A percentile compares a stretch with the other conserved stretches of the same genome.
Evolutionary conservation across 1,140 invertebrate genomes (phyloP).

Genomic region (Formica exsecta): DNA sequence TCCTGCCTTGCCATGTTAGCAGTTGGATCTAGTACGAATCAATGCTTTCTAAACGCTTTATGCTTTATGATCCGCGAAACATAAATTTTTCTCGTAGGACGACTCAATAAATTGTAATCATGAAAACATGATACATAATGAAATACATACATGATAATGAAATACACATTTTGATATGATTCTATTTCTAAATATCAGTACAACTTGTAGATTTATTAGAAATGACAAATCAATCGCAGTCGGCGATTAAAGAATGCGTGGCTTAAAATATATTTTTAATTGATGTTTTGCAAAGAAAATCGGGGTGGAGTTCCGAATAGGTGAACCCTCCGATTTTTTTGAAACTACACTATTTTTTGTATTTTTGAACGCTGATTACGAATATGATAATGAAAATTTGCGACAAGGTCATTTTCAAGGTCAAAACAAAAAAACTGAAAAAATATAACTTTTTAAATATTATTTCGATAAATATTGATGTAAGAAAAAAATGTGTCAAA

Average conservation of each 20-base stretch:
- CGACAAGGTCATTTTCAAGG: no score
- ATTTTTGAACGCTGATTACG: no score
- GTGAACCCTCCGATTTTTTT: no score
- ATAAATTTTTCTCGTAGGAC: background rate
- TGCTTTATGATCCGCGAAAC: background rate
- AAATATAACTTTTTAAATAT: no score
- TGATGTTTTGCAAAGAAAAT: background rate
- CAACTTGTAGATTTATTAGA: background rate
- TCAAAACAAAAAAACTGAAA: no score
- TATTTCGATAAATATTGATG: no score
- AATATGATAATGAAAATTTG: no score
- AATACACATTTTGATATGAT: background rate
- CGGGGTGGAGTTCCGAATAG: no score
- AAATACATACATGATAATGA: background rate
- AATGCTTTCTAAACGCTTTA: constrained; percentile 44
- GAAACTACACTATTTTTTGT: no score
- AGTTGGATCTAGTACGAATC: constrained; percentile 16
- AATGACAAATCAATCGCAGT: background rate
- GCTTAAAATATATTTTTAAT: constrained; percentile 19
- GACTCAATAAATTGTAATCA: background rate
- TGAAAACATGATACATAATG: background rate
- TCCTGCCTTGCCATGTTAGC: constrained; percentile 30
- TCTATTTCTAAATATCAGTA: background rate
- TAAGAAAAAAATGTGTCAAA: no score
- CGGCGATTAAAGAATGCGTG: background rate